Base-by-base conservation (phyloP, 1,140 invertebrate species). In the Cecropterus lyciades region DNA sequence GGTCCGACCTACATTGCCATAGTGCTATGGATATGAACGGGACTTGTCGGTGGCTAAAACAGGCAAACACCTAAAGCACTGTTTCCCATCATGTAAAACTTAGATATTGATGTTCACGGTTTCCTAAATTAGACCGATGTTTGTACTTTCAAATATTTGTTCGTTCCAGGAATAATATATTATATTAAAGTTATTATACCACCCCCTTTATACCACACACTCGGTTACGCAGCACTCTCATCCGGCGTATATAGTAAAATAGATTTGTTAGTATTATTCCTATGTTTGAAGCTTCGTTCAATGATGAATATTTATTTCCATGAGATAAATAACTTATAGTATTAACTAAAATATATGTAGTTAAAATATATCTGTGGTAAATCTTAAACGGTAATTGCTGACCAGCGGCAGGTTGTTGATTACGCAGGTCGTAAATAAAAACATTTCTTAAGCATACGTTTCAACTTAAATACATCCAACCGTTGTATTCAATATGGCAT, bases 1-100 rank as follows among this genome's bases (percentile, higher is more conserved):
- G 82, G 86, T 85, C 67, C 62, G 75, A 56, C 62, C 76, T 65
- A 78, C 76, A 65, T 73, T 62, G 65, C 78, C 79, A 78, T 76
- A 60, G 52, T 27, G 43, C 45, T 56, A 78, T 81, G 79, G 71
- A 77, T 77, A 82, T 74, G 68, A 78, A 73, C 73, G 59, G 65
- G 77, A 69, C 77, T 52, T 73, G 45, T 55, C 60, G 48, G 43
- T 27, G 17, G 6, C 64, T 59, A 63, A 65, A 65, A 68, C 65
- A 42, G 55, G 63, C 42, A 46, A 33, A 42, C n/a, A 57, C 20
- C 20, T 20, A 51, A 51, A 59, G 59, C 52, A 46, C 49, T 71
- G 49, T 70, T 73, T 70, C 56, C 63, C 46, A 42, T 49, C 40
- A 49, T 37, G 48, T 52, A 20, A 43, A 65, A 16, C 15, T 46